Evolutionary conservation across 1,140 invertebrate genomes (phyloP).

Genomic region (Zophobas atratus): DNA sequence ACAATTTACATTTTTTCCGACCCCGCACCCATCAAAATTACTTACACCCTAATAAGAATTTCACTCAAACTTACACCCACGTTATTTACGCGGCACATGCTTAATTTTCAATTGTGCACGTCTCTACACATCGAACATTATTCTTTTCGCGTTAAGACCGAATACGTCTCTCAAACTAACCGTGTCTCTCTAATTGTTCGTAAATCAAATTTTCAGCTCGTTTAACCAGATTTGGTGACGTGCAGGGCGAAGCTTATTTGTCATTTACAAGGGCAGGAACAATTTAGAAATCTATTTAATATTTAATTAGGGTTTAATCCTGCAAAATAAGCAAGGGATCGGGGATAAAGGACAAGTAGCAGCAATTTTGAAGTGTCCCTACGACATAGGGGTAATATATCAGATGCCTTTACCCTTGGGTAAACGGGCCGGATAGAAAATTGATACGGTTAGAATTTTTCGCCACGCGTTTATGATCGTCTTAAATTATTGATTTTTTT

Average conservation of each 20-base stretch:
- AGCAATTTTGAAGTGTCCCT: constrained; percentile 55
- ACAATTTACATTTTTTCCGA: constrained; percentile 35
- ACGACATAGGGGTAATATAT: constrained; percentile 43
- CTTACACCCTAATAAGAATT: constrained; percentile 23
- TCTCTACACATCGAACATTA: background rate
- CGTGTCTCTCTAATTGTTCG: constrained; percentile 10
- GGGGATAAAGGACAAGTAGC: constrained; percentile 44
- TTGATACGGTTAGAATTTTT: constrained; percentile 44
- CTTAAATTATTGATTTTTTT: constrained; percentile 40
- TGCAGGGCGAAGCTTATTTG: constrained; percentile 44
- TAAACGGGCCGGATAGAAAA: constrained; percentile 34
- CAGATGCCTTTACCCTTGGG: constrained; percentile 45
- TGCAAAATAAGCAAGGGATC: constrained; percentile 54
- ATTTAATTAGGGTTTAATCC: constrained; percentile 56
- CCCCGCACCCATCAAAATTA: constrained; percentile 29
- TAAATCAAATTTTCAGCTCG: constrained; percentile 35
- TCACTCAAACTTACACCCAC: constrained; percentile 19
- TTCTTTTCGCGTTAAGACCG: background rate
- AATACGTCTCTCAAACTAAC: background rate
- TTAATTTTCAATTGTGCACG: too few relatives aligned
- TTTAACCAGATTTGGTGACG: constrained; percentile 38
- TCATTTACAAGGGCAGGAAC: constrained; percentile 52
- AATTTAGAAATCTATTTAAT: constrained; percentile 56
- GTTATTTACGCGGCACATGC: too few relatives aligned
- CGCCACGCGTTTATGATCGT: constrained; percentile 11